phyloP scores from a whole-genome alignment of 1,140 invertebrate genomes.

The Trissolcus basalis region DNA sequence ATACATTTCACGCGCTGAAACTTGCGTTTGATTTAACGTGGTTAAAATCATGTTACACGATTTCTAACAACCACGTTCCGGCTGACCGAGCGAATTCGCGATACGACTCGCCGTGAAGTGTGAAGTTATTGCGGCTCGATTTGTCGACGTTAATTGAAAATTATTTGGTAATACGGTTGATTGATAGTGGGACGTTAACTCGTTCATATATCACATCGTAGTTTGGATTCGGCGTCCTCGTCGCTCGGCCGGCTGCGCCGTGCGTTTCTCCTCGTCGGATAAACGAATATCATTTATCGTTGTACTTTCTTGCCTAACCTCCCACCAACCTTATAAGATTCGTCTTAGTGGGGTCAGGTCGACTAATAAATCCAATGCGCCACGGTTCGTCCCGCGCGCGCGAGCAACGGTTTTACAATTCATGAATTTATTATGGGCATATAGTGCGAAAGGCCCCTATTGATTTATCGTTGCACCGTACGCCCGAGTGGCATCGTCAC shows the following conservation, averaged over 20 bases:
- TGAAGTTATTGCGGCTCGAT: conserved; percentile 59
- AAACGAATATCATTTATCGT: conserved; percentile 56
- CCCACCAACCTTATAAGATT: conserved; percentile 55
- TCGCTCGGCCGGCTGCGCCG: conserved; percentile 6
- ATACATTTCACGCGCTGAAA: conserved; percentile 72
- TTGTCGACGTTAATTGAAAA: conserved; percentile 72
- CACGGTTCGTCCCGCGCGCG: conserved; percentile 72
- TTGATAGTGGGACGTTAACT: conserved; percentile 72
- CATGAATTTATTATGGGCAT: conserved; percentile 75
- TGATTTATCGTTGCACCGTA: conserved; percentile 73
- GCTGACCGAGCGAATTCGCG: conserved; percentile 32
- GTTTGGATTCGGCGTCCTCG: conserved; percentile 44
- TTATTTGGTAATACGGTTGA: conserved; percentile 72
- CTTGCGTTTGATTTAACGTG: conserved; percentile 71
- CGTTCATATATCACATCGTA: conserved; percentile 69
- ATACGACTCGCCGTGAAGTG: conserved; percentile 36
- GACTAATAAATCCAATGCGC: conserved; percentile 75
- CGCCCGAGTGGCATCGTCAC: conserved; percentile 44
- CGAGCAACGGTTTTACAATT: conserved; percentile 74
- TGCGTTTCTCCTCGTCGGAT: conserved; percentile 40
- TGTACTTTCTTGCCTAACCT: conserved; percentile 48
- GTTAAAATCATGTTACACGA: conserved; percentile 71
- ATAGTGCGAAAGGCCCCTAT: conserved; percentile 67
- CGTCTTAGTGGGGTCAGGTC: conserved; percentile 73
- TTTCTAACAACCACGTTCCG: conserved; percentile 61